phyloP scores from a whole-genome alignment of 2,888 invertebrate species.

The Apomyelois bistriatella region DNA sequence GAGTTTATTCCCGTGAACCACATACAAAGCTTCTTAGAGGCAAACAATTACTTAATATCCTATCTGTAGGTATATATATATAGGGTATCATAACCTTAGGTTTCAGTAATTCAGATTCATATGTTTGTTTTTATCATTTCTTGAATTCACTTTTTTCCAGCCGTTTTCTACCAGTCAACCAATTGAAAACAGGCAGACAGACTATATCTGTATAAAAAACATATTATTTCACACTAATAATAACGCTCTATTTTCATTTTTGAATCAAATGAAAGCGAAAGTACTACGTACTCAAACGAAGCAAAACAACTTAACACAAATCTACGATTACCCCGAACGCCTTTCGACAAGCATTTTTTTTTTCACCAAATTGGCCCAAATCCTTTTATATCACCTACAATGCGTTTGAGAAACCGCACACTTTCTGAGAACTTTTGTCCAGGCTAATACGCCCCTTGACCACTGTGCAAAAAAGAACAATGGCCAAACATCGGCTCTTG shows the following conservation, averaged over 20 bases:
- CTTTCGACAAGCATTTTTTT: conserved; percentile 20
- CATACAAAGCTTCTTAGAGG: too few relatives aligned
- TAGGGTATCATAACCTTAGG: too few relatives aligned
- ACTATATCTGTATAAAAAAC: too few relatives aligned
- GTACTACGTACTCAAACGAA: conserved; percentile 1
- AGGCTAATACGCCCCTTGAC: conserved; percentile 19
- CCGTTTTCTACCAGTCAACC: too few relatives aligned
- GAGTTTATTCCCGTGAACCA: too few relatives aligned
- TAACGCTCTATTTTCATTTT: not conserved
- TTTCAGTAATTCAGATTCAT: too few relatives aligned
- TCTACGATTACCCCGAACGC: conserved; percentile 18
- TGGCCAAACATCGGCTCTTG: conserved; percentile 20
- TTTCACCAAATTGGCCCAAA: conserved; percentile 15
- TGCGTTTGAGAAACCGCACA: conserved; percentile 18
- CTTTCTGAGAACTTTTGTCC: conserved; percentile 21
- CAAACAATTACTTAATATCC: too few relatives aligned
- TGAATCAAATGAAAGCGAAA: not conserved
- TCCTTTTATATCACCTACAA: conserved; percentile 20
- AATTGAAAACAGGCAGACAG: too few relatives aligned
- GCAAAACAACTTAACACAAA: conserved; percentile 8
- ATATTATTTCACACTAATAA: too few relatives aligned
- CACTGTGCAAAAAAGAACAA: conserved; percentile 23
- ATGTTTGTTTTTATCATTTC: too few relatives aligned
- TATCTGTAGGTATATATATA: too few relatives aligned
- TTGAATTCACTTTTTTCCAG: too few relatives aligned